These are phyloP conservation scores for Meiosimyza platycephala DNA, from an alignment of 2,888 invertebrate genomes.

Conservation along the genomic window DNA sequence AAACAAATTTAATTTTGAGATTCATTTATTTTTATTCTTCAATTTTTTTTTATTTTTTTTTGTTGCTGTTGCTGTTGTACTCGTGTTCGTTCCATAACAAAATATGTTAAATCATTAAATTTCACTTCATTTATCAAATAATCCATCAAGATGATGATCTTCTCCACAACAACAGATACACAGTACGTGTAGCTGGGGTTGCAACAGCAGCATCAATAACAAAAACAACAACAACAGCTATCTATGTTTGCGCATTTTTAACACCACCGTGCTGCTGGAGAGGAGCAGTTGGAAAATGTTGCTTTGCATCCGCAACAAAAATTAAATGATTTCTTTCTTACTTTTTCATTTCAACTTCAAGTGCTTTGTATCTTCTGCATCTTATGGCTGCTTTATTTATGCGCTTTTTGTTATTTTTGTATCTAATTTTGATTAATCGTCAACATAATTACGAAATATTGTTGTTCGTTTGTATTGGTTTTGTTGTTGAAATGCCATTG, in stretches of 20 bases:
- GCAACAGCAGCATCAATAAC: neutral
- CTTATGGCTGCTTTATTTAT: neutral
- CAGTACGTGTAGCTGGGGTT: neutral
- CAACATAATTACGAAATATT: slow-evolving; percentile 50
- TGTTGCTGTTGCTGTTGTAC: neutral
- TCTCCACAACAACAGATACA: slow-evolving; percentile 6
- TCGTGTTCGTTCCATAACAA: too few species aligned
- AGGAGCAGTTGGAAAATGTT: too few species aligned
- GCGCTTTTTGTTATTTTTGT: slow-evolving; percentile 32
- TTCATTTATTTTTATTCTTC: neutral
- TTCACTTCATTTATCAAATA: slow-evolving; percentile 50
- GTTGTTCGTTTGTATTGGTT: slow-evolving; percentile 30
- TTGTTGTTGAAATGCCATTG: slow-evolving; percentile 32
- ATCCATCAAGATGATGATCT: slow-evolving; percentile 45
- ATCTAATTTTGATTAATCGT: slow-evolving; percentile 53
- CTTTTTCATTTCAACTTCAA: too few species aligned
- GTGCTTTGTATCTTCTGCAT: neutral
- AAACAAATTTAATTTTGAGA: neutral
- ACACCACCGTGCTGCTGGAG: too few species aligned
- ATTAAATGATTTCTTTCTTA: too few species aligned
- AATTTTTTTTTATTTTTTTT: neutral
- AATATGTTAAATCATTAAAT: slow-evolving; percentile 43
- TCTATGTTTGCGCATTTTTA: too few species aligned
- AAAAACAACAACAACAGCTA: too few species aligned
- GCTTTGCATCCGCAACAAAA: too few species aligned